Evolutionary conservation across 2,888 invertebrate species (phyloP), one percentile per base, ranked within the genome.

Genomic region (Atethmia centrago): DNA sequence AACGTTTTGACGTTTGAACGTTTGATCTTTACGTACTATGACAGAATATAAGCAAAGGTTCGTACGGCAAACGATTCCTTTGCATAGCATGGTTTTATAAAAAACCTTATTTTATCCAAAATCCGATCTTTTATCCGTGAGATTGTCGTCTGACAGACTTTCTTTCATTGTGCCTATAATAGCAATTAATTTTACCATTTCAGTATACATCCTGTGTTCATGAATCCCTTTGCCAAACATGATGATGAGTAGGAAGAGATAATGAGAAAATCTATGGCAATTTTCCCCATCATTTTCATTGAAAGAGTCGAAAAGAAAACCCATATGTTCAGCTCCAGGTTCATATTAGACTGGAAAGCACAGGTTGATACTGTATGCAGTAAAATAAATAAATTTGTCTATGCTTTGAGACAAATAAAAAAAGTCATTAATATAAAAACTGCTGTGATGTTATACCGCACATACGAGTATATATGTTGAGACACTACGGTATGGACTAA

Each of bases 21-120:
- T 82, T 79, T 82, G 64, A 70, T 49, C 19, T 45, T 61, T 25
- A 56, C 49, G 21, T 75, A 80, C 66, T 76, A 69, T 51, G 28
- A 45, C 51, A 45, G 25, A 61, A 62, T 63, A 64, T 56, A 19
- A 68, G 10, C n/a, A 61, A 62, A 65, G 25, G 31, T 31, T 51
- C n/a, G 21, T 36, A 31, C 21, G 25, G 28, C 19, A 55, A 31
- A 64, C 31, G 14, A 49, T 64, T 63, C 42, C 59, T 82, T 70
- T 79, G 14, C 16, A 31, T 61, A 77, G 42, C 21, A 28, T 7
- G 0, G 10, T 45, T 65, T 36, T 31, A 31, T 19, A 19, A 2
- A 53, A 56, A 55, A n/a, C 2, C 16, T 21, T 14, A 21, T 28
- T 12, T 25, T 25, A 10, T n/a, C 7, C 45, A 3, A 42, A 28